Conservation (phyloP, 2,797 vertebrate genomes). For the Saxicola maurus region DNA sequence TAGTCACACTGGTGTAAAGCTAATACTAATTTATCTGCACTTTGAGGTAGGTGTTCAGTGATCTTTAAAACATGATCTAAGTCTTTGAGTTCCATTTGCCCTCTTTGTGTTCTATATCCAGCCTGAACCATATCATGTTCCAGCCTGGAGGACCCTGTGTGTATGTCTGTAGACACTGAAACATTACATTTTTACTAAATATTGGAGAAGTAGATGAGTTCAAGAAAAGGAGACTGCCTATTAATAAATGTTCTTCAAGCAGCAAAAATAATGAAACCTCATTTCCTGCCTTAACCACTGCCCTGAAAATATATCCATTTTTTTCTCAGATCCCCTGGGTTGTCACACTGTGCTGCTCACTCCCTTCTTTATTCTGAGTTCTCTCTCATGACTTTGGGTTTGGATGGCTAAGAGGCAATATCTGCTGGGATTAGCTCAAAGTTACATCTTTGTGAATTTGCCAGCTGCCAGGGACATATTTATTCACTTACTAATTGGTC, state of each 20-base stretch:
- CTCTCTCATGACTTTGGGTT: background rate
- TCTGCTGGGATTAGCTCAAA: background rate
- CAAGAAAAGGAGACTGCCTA: background rate
- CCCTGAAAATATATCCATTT: background rate
- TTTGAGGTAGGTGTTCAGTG: background rate
- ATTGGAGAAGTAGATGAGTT: background rate
- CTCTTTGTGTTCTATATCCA: background rate
- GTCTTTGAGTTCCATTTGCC: background rate
- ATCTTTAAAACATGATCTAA: background rate
- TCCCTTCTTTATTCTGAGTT: background rate
- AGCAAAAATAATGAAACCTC: background rate
- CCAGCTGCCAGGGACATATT: background rate
- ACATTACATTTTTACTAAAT: background rate
- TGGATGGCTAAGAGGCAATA: background rate
- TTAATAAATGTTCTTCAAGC: background rate
- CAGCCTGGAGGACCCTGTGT: background rate
- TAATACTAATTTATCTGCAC: background rate
- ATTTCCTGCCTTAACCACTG: background rate
- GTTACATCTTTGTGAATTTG: background rate
- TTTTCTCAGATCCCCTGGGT: background rate
- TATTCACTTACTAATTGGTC: slow-evolving; percentile 5
- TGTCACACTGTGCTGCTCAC: background rate
- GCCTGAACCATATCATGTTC: background rate
- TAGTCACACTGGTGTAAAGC: background rate
- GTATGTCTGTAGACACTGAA: background rate